Evolutionary conservation across 1,140 invertebrate genomes (phyloP), one percentile per base, ranked within the genome.

Genomic region (Antheraea pernyi): DNA sequence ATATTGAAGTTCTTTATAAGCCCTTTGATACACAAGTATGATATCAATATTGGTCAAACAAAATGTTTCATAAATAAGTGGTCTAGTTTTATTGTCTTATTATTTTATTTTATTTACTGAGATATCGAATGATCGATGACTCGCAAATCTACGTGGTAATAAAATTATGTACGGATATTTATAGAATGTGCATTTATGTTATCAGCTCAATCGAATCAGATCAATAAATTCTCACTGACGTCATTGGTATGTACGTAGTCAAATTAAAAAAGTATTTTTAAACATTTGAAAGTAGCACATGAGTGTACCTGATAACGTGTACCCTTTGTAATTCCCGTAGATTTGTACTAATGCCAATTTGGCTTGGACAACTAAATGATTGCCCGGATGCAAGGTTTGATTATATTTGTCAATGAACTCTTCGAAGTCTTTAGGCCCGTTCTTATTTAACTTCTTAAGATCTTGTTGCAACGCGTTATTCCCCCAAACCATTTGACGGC

Each of bases 341-440:
- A 96, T 89, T 80, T 96, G 95, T 19, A 93, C 91, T 19, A 96
- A 85, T 0, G 94, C 93, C 73, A 95, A 93, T 83, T 96, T 96
- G 3, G 95, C 93, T 79, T 95, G 93, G n/a, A 95, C 84, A 2
- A 95, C 84, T 72, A 95, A 93, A 75, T 94, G 94, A 74, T 96
- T 96, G 42, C 91, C 94, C 10, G 94, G 93, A 84, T 95, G 95
- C 37, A 96, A 80, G 8, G 94, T 91, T 42, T 92, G 83, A 53
- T 89, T 92, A 72, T 95, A 94, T 68, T 94, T 95, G 18, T 92
- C 82, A 16, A 96, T 88, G 72, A 96, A 95, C 1, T 93, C 91
- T 86, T 96, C 95, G 19, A 95, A 93, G 1, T 88, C 85, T 30
- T 84, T 77, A 0, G 95, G 94, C 16, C 91, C 89, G 5, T 80